Base-by-base conservation (phyloP, 2,888 invertebrate species). In the Dynastes tityus region DNA sequence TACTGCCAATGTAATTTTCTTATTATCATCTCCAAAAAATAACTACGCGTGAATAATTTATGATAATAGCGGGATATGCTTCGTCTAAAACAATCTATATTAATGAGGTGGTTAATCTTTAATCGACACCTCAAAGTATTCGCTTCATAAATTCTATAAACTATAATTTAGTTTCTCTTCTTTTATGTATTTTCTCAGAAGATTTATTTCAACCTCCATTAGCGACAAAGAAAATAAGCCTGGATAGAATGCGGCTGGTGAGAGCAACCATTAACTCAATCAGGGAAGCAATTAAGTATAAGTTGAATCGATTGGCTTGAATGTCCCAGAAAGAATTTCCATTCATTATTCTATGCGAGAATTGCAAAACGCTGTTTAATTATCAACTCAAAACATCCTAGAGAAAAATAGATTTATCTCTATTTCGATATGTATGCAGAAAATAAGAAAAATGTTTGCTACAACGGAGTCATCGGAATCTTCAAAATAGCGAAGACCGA, bases 31-130 rank as follows among this genome's bases (percentile, higher is more conserved):
- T 71, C 37, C 32, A 49, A 37, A 32, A 71, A 71, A 22, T 55
- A 55, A 37, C 55, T 37, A 6, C 16, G 32, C n/a, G 6, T 71
- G 71, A 53, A 71, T 55, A 32, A 55, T 71, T 55, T 16, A 71
- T 16, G n/a, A 5, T 55, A 55, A 55, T 71, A 55, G 49, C 55
- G 16, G 71, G 16, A 37, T 37, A 71, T 71, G n/a, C 45, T 6
- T 13, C 11, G 16, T 13, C 71, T 37, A 8, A 53, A 71, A 37
- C 71, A 71, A 71, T 71, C 53, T 71, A 16, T 71, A 71, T 71
- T 71, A 71, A 71, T 71, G 71, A 71, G 55, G 55, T 32, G 71
- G 29, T 71, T 55, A 53, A 71, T 71, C 55, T 55, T 71, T 71
- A 37, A 71, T 53, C 55, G 55, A 55, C 71, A 71, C 55, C 71